phyloP scores from a whole-genome alignment of 2,113 vertebrate species.

The Triplophysa rosa region DNA sequence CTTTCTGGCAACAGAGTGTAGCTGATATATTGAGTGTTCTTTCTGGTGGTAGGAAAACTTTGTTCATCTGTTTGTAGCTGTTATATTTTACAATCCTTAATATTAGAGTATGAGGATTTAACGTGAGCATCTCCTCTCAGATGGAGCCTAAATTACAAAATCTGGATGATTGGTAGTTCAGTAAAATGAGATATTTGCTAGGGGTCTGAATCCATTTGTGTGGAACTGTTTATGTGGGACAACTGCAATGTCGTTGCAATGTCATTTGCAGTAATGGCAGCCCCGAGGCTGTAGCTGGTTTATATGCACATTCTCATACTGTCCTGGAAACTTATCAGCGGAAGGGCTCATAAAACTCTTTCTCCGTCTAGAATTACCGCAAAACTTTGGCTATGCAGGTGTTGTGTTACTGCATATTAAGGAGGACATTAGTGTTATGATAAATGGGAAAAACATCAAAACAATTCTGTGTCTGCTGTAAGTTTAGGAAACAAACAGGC shows the following conservation, averaged over 20 bases:
- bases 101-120: not conserved
- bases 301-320: constrained; percentile 33
- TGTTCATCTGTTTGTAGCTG: not conserved
- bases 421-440: not conserved
- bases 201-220: not conserved
- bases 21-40: constrained; percentile 12
- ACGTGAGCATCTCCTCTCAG: not conserved
- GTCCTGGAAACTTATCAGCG: constrained; percentile 27
- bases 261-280: constrained; percentile 44
- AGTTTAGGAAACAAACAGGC: not conserved
- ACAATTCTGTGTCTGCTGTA: not conserved
- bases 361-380: not conserved
- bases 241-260: constrained; percentile 45
- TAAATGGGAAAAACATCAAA: not conserved
- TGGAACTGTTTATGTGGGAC: constrained; percentile 23
- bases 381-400: not conserved
- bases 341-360: constrained; percentile 17
- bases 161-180: not conserved
- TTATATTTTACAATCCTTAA: not conserved
- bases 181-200: not conserved
- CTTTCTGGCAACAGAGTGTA: not conserved
- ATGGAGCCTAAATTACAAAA: not conserved
- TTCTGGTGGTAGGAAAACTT: not conserved
- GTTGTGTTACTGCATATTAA: not conserved
- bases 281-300: constrained; percentile 44